A percentile compares a stretch with the other conserved stretches of the same genome.
These are phyloP conservation scores for Acropora tenuis DNA, from an alignment of 64 coral and sea anemone genomes.

Conservation along the genomic window DNA sequence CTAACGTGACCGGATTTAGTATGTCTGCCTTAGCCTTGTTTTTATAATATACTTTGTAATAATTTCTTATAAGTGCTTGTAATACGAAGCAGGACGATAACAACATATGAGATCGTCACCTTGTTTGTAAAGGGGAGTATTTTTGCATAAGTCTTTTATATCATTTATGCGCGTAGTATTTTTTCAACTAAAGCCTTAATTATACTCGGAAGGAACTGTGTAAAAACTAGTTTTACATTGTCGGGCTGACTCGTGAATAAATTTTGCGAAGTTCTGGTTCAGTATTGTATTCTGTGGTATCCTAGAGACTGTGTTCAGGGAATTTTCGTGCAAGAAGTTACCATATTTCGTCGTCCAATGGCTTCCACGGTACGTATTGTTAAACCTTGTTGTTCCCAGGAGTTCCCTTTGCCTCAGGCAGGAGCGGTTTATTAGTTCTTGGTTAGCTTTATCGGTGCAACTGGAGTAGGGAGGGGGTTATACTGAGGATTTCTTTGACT, in stretches of 20 bases:
- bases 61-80: not conserved
- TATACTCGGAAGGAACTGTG: not conserved
- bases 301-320: too few relatives aligned
- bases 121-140: not conserved
- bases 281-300: not conserved
- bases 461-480: too few relatives aligned
- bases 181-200: not conserved
- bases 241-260: not conserved
- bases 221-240: not conserved
- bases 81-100: slow-evolving; percentile 8
- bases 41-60: not conserved
- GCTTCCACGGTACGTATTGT: too few relatives aligned
- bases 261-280: not conserved
- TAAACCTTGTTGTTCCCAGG: too few relatives aligned
- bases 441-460: too few relatives aligned
- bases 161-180: not conserved
- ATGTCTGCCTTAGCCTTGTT: not conserved
- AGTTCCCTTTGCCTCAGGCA: too few relatives aligned
- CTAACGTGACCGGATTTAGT: not conserved
- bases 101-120: not conserved
- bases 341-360: too few relatives aligned
- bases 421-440: too few relatives aligned
- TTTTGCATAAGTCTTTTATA: slow-evolving; percentile 40
- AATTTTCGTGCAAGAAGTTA: too few relatives aligned
- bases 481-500: too few relatives aligned